Percentiles rank a stretch among this genome's conserved stretches.
phyloP scores from a whole-genome alignment of 2,797 vertebrate genomes.

The Channa striata region DNA sequence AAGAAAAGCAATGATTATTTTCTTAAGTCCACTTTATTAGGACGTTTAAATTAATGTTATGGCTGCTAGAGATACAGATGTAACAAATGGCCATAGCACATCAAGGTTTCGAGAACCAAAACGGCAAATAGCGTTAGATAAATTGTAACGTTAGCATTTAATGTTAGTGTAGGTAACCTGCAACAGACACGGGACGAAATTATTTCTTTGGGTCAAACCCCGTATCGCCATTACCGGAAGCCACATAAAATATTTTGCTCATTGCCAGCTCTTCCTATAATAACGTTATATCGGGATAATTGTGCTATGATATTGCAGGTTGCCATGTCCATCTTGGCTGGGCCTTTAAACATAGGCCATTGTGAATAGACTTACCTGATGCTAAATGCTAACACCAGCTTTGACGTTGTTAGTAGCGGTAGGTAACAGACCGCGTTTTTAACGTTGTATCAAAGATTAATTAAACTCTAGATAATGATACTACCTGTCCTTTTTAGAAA shows the following conservation, averaged over 20 bases:
- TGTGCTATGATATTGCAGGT: too few relatives aligned
- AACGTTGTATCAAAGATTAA: too few relatives aligned
- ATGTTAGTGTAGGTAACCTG: not conserved
- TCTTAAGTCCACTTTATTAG: too few relatives aligned
- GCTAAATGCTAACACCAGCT: constrained; percentile 53
- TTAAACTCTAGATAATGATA: too few relatives aligned
- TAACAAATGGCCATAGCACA: accelerated
- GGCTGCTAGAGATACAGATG: too few relatives aligned
- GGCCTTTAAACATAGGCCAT: constrained; percentile 45
- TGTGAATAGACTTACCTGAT: constrained; percentile 1
- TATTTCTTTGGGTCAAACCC: not conserved
- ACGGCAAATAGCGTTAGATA: too few relatives aligned
- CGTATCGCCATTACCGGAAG: not conserved
- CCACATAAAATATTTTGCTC: accelerated
- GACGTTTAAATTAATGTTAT: not conserved
- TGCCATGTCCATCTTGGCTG: not conserved
- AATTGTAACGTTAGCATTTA: not conserved
- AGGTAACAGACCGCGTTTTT: too few relatives aligned
- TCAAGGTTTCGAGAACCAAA: not conserved
- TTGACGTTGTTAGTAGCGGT: not conserved
- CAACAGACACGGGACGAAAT: not conserved
- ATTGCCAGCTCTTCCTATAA: accelerated
- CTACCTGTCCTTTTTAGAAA: too few relatives aligned
- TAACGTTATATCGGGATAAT: not conserved
- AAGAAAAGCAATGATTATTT: not conserved